These are phyloP conservation scores for Phodopus roborovskii DNA, from an alignment of 2,113 vertebrate genomes.

Conservation along the genomic window DNA sequence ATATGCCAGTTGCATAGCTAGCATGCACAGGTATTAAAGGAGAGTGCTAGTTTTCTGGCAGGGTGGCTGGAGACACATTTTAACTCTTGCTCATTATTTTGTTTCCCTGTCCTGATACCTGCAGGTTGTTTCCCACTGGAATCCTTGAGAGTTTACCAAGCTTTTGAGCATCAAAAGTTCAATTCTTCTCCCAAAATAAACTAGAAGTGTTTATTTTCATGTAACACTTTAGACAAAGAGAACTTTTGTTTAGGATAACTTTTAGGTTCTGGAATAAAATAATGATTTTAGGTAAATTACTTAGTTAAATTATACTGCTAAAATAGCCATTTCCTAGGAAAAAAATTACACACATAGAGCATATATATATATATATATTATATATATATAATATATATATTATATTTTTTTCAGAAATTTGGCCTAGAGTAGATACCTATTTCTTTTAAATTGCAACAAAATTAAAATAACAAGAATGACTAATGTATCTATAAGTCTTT, in stretches of 20 bases:
- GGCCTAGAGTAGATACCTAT: slow-evolving; percentile 37
- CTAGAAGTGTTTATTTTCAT: slow-evolving; percentile 71
- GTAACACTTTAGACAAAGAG: slow-evolving; percentile 73
- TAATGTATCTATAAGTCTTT: slow-evolving; percentile 44
- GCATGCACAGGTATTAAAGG: slow-evolving; percentile 57
- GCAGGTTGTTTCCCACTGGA: slow-evolving; percentile 50
- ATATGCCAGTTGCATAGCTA: slow-evolving; percentile 76
- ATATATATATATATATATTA: no score
- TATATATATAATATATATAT: slow-evolving; percentile 25
- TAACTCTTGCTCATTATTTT: slow-evolving; percentile 74
- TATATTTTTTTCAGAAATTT: slow-evolving; percentile 69
- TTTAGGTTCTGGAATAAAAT: slow-evolving; percentile 66
- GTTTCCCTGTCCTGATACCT: slow-evolving; percentile 46
- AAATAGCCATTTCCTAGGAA: slow-evolving; percentile 72
- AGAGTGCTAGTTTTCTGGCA: slow-evolving; percentile 61
- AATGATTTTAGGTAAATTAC: slow-evolving; percentile 73
- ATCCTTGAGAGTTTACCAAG: slow-evolving; percentile 69
- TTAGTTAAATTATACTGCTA: slow-evolving; percentile 73
- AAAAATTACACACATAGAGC: neutral
- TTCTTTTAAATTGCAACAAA: slow-evolving; percentile 50
- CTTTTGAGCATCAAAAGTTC: slow-evolving; percentile 68
- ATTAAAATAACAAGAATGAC: slow-evolving; percentile 61
- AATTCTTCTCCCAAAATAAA: slow-evolving; percentile 65
- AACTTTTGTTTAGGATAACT: slow-evolving; percentile 57
- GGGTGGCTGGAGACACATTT: slow-evolving; percentile 76